These are phyloP conservation scores for Tribolium castaneum DNA, from an alignment of 1,140 invertebrate species.

Conservation along the genomic window DNA sequence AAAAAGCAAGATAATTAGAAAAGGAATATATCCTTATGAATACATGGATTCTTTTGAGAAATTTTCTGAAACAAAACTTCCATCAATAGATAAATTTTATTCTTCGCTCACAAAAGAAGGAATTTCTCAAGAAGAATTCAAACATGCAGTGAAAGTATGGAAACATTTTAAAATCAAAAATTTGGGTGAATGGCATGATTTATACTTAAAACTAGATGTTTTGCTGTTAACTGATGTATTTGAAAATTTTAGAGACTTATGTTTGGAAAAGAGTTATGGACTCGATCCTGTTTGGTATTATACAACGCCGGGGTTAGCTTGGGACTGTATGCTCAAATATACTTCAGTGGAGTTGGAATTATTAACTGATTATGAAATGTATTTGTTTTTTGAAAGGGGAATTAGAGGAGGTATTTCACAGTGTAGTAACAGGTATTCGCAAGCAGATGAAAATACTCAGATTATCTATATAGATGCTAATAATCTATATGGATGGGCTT, in stretches of 20 bases:
- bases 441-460: constrained; percentile 25
- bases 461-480: neutral
- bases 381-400: too few species aligned
- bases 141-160: constrained; percentile 4
- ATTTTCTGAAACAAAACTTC: constrained; percentile 9
- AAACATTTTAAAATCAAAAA: constrained; percentile 2
- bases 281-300: constrained; percentile 30
- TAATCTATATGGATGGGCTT: constrained; percentile 1
- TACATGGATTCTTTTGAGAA: neutral
- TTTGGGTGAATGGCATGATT: neutral
- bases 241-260: constrained; percentile 41
- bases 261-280: constrained; percentile 21
- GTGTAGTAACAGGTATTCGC: neutral
- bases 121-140: neutral
- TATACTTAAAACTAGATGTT: neutral
- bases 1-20: constrained; percentile 31
- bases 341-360: constrained; percentile 38
- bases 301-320: constrained; percentile 38
- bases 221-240: constrained; percentile 33
- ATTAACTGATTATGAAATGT: too few species aligned
- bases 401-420: too few species aligned
- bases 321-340: constrained; percentile 42
- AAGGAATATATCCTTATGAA: neutral
- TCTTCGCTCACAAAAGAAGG: constrained; percentile 3
- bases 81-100: constrained; percentile 8